Base-by-base conservation (phyloP, 2,888 invertebrate species). In the Bellardia bayeri region DNA sequence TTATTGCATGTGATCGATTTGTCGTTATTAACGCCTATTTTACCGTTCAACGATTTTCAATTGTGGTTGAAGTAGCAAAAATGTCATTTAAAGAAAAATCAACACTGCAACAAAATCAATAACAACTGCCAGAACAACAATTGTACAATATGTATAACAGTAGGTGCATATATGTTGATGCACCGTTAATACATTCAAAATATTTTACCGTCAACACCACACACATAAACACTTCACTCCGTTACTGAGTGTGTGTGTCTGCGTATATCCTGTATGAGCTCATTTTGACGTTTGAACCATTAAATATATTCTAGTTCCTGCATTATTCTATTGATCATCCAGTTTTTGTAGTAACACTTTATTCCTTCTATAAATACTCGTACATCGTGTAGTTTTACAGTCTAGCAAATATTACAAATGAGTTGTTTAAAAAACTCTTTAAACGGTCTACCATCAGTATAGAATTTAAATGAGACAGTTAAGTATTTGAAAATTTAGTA, bases 21-120 rank as follows among this genome's bases (percentile, higher is more conserved):
- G 83, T 83, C 83, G 80, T 83, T 76, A 83, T 80, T 87, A 71
- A 83, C 86, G 86, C 83, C 83, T 87, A 80, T 87, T 87, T 87
- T 83, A 76, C 37, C 56, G 58, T 75, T 76, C 83, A 83, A 45
- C 83, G 83, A 87, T 83, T 83, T 76, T 80, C 71, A 80, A 71
- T 80, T 80, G 75, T 37, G 83, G 79, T 72, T 63, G 40, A 30
- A 68, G 82, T 71, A 82, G 49, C 58, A 76, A 80, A 80, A 75
- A 42, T 86, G 54, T 3, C 66, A 72, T 56, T 45, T 68, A 82
- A 63, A 74, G 40, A 45, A 68, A 82, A 63, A 54, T 54, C 16
- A 33, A 61, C 42, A 56, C 6, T 45, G 4, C 3, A 16, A 16
- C 33, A 63, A 49, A 30, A 74, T 7, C 0, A 64, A 56, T 9